These are phyloP conservation scores for Raja brachyura DNA, from an alignment of 2,113 vertebrate species.

Conservation along the genomic window DNA sequence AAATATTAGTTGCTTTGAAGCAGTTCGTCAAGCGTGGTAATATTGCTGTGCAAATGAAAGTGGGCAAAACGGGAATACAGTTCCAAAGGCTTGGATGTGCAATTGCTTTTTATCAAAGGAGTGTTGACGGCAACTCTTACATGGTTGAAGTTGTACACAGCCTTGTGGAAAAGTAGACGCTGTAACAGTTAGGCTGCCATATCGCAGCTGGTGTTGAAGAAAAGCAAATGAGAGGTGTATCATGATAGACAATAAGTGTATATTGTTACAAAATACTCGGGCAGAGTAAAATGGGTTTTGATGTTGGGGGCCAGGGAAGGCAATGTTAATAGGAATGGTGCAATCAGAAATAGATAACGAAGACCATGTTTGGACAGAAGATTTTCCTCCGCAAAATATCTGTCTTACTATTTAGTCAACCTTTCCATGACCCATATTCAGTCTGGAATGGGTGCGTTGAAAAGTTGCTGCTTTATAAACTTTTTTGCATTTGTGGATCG, in stretches of 20 bases:
- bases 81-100: not conserved
- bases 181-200: not conserved
- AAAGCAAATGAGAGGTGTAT: not conserved
- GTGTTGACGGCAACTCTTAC: not conserved
- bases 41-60: not conserved
- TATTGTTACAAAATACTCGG: not conserved
- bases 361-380: not conserved
- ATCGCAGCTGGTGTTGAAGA: not conserved
- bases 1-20: not conserved
- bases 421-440: not conserved
- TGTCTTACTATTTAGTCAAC: no score
- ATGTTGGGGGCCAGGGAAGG: not conserved
- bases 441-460: not conserved
- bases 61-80: not conserved
- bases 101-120: not conserved
- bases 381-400: not conserved
- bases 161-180: not conserved
- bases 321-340: not conserved
- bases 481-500: not conserved
- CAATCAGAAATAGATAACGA: not conserved
- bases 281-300: not conserved
- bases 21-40: not conserved
- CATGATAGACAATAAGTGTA: not conserved
- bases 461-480: not conserved
- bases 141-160: no score